These are phyloP conservation scores for Silurus asotus DNA, from an alignment of 2,113 vertebrate species.

Conservation along the genomic window DNA sequence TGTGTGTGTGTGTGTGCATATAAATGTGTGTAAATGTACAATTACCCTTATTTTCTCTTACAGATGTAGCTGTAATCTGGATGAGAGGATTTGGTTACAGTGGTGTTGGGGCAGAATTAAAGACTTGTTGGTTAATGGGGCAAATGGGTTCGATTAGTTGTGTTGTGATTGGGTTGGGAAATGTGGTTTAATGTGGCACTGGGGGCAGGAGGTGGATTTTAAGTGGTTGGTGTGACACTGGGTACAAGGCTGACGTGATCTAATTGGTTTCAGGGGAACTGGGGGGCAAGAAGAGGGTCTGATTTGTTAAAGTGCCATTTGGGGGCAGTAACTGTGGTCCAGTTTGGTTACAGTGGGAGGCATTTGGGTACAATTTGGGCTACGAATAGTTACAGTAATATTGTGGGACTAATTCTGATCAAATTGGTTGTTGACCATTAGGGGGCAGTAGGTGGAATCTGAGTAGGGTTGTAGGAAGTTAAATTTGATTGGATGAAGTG, in stretches of 20 bases:
- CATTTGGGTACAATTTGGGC: background rate
- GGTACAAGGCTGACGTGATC: background rate
- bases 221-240: background rate
- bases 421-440: too few species aligned
- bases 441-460: background rate
- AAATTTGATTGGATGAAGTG: background rate
- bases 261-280: background rate
- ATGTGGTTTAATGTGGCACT: background rate
- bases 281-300: too few species aligned
- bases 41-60: background rate
- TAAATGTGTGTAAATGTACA: conserved; percentile 22
- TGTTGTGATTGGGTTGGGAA: background rate
- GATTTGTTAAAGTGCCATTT: background rate
- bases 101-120: background rate
- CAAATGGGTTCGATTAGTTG: too few species aligned
- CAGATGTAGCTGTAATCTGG: background rate
- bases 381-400: background rate
- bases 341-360: background rate
- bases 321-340: background rate
- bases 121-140: background rate
- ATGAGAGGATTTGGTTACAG: background rate
- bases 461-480: background rate
- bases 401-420: background rate
- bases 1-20: background rate
- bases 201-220: background rate